These are phyloP conservation scores for Aphyosemion australe DNA, from an alignment of 2,113 vertebrate species.

Conservation along the genomic window DNA sequence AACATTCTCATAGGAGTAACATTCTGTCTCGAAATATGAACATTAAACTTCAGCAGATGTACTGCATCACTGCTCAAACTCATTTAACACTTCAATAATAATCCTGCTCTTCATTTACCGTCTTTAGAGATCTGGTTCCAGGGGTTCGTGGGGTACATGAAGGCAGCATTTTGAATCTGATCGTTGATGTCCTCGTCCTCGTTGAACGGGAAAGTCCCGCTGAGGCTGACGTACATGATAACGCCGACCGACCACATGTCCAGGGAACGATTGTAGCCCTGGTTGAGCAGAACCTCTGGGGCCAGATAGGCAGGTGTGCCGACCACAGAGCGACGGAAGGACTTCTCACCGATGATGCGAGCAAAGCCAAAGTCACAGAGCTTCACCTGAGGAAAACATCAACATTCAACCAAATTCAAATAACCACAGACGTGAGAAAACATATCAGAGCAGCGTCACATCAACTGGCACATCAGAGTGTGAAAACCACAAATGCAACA, in stretches of 20 bases:
- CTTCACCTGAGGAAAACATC: conserved; percentile 81
- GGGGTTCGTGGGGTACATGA: conserved; percentile 92
- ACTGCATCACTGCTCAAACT: background rate
- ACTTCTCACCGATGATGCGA: conserved; percentile 93
- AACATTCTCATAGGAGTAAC: too few species aligned
- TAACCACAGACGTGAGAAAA: too few species aligned
- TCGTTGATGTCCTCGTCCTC: conserved; percentile 94
- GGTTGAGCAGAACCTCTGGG: conserved; percentile 89
- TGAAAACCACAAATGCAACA: background rate
- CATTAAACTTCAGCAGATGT: background rate
- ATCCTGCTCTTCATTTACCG: conserved; percentile 70
- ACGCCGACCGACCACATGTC: conserved; percentile 97
- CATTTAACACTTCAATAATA: background rate
- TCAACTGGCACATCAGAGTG: too few species aligned
- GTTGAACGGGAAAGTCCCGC: conserved; percentile 92
- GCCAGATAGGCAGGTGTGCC: conserved; percentile 91
- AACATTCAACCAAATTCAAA: background rate
- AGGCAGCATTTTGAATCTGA: conserved; percentile 93
- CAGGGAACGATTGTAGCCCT: conserved; percentile 92
- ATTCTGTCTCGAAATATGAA: too few species aligned
- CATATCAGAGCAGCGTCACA: background rate
- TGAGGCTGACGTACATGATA: conserved; percentile 94
- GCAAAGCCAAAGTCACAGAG: conserved; percentile 93
- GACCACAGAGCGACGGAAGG: conserved; percentile 92
- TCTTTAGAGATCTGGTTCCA: conserved; percentile 89